Percentiles rank a stretch among this genome's conserved stretches.
Evolutionary conservation across 2,888 invertebrate species (phyloP).

Genomic region (Poecilus cupreus): DNA sequence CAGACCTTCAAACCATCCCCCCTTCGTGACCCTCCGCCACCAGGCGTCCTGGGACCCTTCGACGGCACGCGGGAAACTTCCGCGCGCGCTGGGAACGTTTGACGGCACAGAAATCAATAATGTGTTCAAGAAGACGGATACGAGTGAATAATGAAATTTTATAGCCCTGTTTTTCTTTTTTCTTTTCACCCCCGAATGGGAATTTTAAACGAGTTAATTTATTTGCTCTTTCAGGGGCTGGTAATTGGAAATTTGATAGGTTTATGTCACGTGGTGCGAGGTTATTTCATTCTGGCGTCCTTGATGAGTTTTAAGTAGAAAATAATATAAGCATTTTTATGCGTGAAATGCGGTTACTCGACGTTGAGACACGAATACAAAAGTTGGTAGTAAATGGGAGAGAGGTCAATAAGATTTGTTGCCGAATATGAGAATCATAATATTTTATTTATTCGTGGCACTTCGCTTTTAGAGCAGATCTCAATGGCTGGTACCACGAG

Average conservation of each 20-base stretch:
- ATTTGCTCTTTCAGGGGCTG: neutral
- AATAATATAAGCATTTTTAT: too few species aligned
- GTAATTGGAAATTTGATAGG: neutral
- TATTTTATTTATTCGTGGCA: too few species aligned
- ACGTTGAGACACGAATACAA: too few species aligned
- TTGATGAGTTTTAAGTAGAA: too few species aligned
- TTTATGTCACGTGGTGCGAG: neutral
- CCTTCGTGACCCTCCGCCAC: neutral
- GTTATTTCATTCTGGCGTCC: too few species aligned
- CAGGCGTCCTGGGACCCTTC: neutral
- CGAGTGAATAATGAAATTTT: conserved; percentile 9
- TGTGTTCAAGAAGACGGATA: neutral
- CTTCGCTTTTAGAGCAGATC: too few species aligned
- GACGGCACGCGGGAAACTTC: neutral
- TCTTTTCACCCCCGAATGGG: neutral
- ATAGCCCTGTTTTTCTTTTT: conserved; percentile 16
- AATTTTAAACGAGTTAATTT: neutral
- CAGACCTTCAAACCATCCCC: neutral
- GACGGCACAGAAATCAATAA: conserved; percentile 4
- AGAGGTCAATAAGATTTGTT: too few species aligned
- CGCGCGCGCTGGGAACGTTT: neutral
- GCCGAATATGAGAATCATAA: too few species aligned
- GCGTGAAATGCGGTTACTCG: too few species aligned
- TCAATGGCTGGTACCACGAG: too few species aligned
- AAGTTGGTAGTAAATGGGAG: too few species aligned